Conservation (phyloP, 2,113 vertebrate genomes). For the Aythya baeri region DNA sequence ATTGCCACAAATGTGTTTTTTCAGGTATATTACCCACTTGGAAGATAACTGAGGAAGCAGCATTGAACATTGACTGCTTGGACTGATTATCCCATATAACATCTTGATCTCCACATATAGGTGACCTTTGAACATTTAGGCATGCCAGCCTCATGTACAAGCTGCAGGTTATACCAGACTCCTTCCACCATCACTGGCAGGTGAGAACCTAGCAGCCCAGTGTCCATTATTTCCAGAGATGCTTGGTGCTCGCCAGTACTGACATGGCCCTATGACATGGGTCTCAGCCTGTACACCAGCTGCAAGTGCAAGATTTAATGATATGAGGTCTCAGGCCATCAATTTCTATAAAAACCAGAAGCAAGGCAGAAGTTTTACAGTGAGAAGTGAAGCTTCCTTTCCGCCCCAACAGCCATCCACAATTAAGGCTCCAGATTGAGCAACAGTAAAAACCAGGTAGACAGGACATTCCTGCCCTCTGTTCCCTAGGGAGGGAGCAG, state of each 20-base stretch:
- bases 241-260: neutral
- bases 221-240: neutral
- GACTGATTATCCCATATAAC: neutral
- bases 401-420: neutral
- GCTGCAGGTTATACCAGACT: neutral
- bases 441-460: neutral
- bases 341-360: neutral
- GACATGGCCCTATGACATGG: rapidly evolving
- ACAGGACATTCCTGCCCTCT: neutral
- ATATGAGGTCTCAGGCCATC: neutral
- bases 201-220: neutral
- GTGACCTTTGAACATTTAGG: neutral
- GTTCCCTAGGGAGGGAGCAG: neutral
- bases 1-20: neutral
- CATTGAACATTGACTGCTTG: neutral
- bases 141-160: neutral
- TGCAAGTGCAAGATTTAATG: neutral
- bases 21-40: neutral
- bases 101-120: neutral
- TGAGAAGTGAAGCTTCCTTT: neutral
- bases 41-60: neutral
- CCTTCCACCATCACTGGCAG: neutral
- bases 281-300: neutral
- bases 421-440: neutral
- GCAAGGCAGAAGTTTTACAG: neutral